Evolutionary conservation across 1,140 invertebrate species (phyloP), one percentile per base, ranked within the genome.

Genomic region (Formica exsecta): DNA sequence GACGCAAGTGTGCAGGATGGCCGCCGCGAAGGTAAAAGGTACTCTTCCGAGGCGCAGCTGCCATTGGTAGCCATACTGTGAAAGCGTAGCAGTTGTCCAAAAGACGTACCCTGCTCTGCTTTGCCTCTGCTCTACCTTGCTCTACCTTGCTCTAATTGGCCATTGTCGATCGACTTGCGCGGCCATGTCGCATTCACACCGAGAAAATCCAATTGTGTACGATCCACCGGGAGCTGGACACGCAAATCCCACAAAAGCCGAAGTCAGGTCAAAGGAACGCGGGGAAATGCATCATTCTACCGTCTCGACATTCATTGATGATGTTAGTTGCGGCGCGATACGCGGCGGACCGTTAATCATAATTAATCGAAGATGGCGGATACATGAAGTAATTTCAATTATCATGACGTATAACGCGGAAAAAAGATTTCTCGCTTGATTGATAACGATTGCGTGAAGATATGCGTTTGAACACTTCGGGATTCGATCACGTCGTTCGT

Each of bases 61-160:
- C 77, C 61, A 19, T 19, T 61, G 44, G 71, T 88, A 54, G 75
- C 70, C 88, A 83, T 83, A 64, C 88, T 88, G 89, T 86, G 89
- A 91, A 90, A 90, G 86, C 74, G 77, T 75, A 66, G 54, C 87
- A 84, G 75, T 89, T 87, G 70, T 54, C 79, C 88, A 80, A 57
- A 80, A 88, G 73, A 80, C 70, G 75, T 80, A 77, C 38, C 29
- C 22, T 77, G 54, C 65, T 61, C 54, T 71, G 68, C 51, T 68
- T 64, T 88, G 11, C 68, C 38, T 19, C 22, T 29, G 36, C 64
- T 25, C 65, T 66, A 51, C 25, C 7, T 41, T 64, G 41, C 41
- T 44, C 41, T 66, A 29, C 66, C 75, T 70, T 71, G 71, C 38
- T 74, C 85, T 89, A 89, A 90, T 89, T 90, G 89, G 29, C 77